Evolutionary conservation across 1,140 invertebrate species (phyloP).

Genomic region (Lamellibrachia luymesi): DNA sequence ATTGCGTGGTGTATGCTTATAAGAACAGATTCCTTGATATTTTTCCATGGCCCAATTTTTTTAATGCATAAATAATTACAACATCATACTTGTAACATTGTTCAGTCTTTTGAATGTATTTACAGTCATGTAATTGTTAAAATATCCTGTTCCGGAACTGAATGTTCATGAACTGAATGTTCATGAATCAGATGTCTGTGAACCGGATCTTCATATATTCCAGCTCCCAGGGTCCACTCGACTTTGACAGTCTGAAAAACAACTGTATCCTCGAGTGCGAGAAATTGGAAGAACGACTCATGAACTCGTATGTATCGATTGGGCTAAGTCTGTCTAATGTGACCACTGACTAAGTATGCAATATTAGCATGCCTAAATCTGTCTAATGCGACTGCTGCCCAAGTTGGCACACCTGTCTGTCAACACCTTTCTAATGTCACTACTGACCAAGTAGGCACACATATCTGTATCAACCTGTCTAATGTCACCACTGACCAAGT

Average conservation of each 20-base stretch:
- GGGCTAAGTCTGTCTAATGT: neutral
- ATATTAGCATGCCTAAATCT: neutral
- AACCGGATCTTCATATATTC: slow-evolving; percentile 16
- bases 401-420: neutral
- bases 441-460: too few species aligned
- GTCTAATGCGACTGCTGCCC: neutral
- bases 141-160: neutral
- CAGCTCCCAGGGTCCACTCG: slow-evolving; percentile 48
- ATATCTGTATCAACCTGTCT: too few species aligned
- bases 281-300: slow-evolving; percentile 48
- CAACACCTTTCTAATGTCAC: too few species aligned
- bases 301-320: neutral
- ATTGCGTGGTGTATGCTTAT: too few species aligned
- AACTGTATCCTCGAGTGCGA: slow-evolving; percentile 50
- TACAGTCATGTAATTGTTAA: neutral
- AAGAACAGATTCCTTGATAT: too few species aligned
- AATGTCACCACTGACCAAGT: too few species aligned
- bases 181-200: too few species aligned
- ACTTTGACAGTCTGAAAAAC: slow-evolving; percentile 49
- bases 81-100: neutral
- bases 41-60: too few species aligned
- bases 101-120: neutral
- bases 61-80: too few species aligned
- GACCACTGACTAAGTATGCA: neutral
- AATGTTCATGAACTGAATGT: neutral